phyloP scores from a whole-genome alignment of 2,113 vertebrate species.

The Gymnogyps californianus region DNA sequence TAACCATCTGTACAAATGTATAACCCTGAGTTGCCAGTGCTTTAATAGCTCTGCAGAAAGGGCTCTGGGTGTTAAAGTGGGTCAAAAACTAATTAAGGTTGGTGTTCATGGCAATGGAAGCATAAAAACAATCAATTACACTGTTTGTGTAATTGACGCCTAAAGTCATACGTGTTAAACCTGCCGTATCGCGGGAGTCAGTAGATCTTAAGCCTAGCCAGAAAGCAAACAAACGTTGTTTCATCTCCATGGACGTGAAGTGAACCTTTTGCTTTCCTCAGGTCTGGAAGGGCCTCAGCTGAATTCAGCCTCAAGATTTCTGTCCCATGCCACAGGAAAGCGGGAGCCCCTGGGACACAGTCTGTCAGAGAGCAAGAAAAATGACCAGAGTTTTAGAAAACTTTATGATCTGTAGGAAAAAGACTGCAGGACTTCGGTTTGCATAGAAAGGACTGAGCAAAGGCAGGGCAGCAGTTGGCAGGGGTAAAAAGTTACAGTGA shows the following conservation, averaged over 20 bases:
- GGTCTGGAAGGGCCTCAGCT: background rate
- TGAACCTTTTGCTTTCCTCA: background rate
- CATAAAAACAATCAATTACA: background rate
- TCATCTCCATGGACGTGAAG: background rate
- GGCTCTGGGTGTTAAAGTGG: background rate
- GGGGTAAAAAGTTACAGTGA: too few species aligned
- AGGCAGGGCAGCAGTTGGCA: background rate
- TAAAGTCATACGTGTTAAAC: background rate
- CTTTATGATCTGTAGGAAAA: background rate
- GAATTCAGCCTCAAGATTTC: background rate
- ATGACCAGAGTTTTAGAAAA: background rate
- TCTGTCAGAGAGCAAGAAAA: background rate
- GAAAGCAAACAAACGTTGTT: background rate
- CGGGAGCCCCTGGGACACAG: background rate
- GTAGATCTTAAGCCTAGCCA: background rate
- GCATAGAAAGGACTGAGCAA: background rate
- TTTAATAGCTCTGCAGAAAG: background rate
- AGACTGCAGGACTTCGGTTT: background rate
- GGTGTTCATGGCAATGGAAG: background rate
- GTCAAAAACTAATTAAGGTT: background rate
- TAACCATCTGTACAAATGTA: background rate
- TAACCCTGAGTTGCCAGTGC: background rate
- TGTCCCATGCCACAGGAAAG: rapidly evolving
- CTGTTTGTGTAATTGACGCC: background rate
- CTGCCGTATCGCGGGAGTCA: background rate